A percentile compares a stretch with the other conserved stretches of the same genome.
phyloP scores from a whole-genome alignment of 2,797 vertebrate species.

The Pseudotriccus pelzelni region DNA sequence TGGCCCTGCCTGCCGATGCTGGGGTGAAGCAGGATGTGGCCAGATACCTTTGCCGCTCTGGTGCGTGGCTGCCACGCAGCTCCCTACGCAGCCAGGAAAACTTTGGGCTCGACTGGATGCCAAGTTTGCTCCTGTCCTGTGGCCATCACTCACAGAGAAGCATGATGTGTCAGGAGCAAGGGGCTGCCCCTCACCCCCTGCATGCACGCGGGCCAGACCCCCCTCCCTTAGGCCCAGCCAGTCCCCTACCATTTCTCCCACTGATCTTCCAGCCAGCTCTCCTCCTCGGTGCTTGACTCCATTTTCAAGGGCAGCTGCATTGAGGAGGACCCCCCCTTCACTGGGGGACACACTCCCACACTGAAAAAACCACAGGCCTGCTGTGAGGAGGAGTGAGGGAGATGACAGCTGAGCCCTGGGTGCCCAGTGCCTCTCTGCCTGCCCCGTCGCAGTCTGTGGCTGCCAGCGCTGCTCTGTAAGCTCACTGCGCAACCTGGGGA shows the following conservation, averaged over 20 bases:
- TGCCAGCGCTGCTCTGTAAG: slow-evolving; percentile 53
- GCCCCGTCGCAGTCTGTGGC: slow-evolving; percentile 58
- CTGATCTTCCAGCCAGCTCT: slow-evolving; percentile 97
- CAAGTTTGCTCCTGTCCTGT: neutral
- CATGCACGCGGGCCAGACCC: neutral
- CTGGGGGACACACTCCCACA: slow-evolving; percentile 47
- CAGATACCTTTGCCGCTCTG: accelerated
- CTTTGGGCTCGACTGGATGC: neutral
- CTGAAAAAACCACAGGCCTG: neutral
- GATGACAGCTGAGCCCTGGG: neutral
- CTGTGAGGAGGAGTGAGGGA: neutral
- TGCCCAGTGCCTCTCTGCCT: neutral
- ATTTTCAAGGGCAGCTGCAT: slow-evolving; percentile 87
- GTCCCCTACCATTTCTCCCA: slow-evolving; percentile 98
- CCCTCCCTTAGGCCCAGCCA: neutral
- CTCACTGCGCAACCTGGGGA: slow-evolving; percentile 72
- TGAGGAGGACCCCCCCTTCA: slow-evolving; percentile 53
- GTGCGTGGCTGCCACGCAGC: neutral
- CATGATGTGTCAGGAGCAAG: neutral
- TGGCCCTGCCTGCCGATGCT: neutral
- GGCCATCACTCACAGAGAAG: neutral
- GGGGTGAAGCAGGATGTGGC: neutral
- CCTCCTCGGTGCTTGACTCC: slow-evolving; percentile 89
- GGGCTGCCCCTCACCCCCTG: neutral
- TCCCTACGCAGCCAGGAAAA: neutral